Evolutionary conservation across 2,888 invertebrate species (phyloP).

Genomic region (Cheilosia pagana): DNA sequence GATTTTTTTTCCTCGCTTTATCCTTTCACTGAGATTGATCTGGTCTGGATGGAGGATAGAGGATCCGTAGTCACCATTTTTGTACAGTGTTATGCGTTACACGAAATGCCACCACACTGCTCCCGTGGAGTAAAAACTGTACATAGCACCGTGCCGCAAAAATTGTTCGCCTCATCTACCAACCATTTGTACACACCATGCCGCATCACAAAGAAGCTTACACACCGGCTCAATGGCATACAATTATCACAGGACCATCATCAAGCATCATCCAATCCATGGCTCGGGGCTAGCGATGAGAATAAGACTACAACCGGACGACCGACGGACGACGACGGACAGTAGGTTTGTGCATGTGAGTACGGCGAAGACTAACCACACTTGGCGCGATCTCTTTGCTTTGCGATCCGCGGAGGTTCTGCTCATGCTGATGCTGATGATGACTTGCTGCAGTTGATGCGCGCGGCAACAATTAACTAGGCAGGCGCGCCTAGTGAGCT

Average conservation of each 20-base stretch:
- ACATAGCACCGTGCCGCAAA: slow-evolving; percentile 54
- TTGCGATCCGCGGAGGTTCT: background rate
- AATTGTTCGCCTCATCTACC: slow-evolving; percentile 43
- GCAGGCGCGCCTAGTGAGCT: slow-evolving; percentile 68
- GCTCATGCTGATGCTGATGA: slow-evolving; percentile 39
- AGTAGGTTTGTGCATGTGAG: slow-evolving; percentile 1
- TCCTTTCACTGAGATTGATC: slow-evolving; percentile 66
- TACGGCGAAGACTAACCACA: slow-evolving; percentile 22
- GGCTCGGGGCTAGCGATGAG: slow-evolving; percentile 61
- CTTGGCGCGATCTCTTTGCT: slow-evolving; percentile 13
- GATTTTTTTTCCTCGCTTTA: slow-evolving; percentile 23
- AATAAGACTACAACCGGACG: slow-evolving; percentile 44
- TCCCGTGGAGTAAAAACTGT: slow-evolving; percentile 57
- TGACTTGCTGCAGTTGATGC: slow-evolving; percentile 57
- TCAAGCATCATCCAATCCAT: slow-evolving; percentile 74
- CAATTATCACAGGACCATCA: slow-evolving; percentile 74
- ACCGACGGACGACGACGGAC: background rate
- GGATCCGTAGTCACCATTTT: slow-evolving; percentile 55
- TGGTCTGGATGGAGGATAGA: slow-evolving; percentile 35
- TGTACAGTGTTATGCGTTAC: slow-evolving; percentile 69
- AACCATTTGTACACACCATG: slow-evolving; percentile 19
- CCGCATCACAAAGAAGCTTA: slow-evolving; percentile 68
- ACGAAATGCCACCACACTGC: slow-evolving; percentile 66
- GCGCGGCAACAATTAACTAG: slow-evolving; percentile 70
- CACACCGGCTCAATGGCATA: slow-evolving; percentile 68